These are phyloP conservation scores for Drosophila neonasuta DNA, from an alignment of 2,888 invertebrate genomes.

Conservation along the genomic window DNA sequence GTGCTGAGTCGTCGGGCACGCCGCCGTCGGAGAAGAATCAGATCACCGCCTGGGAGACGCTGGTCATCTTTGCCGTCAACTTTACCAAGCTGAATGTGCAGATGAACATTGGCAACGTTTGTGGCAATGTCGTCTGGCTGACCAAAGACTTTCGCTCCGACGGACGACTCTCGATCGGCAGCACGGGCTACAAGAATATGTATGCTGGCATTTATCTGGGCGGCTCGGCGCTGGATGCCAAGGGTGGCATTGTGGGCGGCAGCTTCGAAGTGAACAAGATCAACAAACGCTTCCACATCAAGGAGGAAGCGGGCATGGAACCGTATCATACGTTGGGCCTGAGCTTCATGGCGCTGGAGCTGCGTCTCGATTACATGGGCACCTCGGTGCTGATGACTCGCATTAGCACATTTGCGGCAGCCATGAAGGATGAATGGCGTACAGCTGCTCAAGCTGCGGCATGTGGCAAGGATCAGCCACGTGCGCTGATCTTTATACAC, in stretches of 20 bases:
- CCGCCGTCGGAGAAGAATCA: slow-evolving; percentile 85
- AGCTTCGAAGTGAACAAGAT: slow-evolving; percentile 95
- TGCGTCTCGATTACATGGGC: slow-evolving; percentile 98
- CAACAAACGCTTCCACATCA: slow-evolving; percentile 93
- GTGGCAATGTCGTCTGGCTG: slow-evolving; percentile 98
- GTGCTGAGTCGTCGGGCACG: slow-evolving; percentile 84
- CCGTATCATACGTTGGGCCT: slow-evolving; percentile 94
- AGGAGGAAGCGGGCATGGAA: slow-evolving; percentile 94
- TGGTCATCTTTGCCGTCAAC: slow-evolving; percentile 97
- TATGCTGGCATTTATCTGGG: slow-evolving; percentile 93
- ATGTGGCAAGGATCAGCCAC: slow-evolving; percentile 79
- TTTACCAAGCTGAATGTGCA: slow-evolving; percentile 97
- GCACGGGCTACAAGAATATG: slow-evolving; percentile 96
- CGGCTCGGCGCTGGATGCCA: slow-evolving; percentile 95
- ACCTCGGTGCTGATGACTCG: slow-evolving; percentile 95
- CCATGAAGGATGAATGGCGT: slow-evolving; percentile 94
- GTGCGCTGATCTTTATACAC: slow-evolving; percentile 95
- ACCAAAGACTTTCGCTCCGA: slow-evolving; percentile 95
- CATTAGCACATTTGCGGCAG: slow-evolving; percentile 91
- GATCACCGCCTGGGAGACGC: slow-evolving; percentile 95
- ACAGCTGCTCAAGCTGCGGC: slow-evolving; percentile 77
- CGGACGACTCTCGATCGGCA: slow-evolving; percentile 95
- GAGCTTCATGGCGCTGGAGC: slow-evolving; percentile 92
- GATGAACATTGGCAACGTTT: slow-evolving; percentile 99
- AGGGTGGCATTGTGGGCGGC: slow-evolving; percentile 98